Percentiles rank a stretch among this genome's conserved stretches.
Conservation (phyloP, 2,888 invertebrate genomes). For the Seira sanloemensis region DNA sequence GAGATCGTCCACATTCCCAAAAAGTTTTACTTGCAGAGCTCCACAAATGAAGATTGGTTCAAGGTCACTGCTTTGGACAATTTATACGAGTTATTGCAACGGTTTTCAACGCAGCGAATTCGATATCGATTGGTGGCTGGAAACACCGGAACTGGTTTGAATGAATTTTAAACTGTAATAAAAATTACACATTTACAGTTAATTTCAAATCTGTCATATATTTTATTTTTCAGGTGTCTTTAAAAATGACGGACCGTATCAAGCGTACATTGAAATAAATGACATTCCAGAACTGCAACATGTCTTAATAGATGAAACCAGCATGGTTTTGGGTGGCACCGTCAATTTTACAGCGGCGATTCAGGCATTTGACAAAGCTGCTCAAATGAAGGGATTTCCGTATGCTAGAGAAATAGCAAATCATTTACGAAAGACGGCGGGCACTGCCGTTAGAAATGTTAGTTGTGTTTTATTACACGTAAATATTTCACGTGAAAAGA, state of each 20-base stretch:
- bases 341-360: conserved; percentile 79
- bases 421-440: conserved; percentile 84
- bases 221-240: conserved; percentile 79
- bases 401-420: conserved; percentile 80
- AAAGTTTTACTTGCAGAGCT: background rate
- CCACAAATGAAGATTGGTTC: conserved; percentile 65
- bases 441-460: conserved; percentile 84
- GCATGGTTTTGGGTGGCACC: conserved; percentile 79
- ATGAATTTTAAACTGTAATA: background rate
- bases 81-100: conserved; percentile 44
- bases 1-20: conserved; percentile 25
- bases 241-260: conserved; percentile 76
- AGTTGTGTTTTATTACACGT: background rate
- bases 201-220: conserved; percentile 70
- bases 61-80: conserved; percentile 54
- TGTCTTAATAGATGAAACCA: conserved; percentile 73
- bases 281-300: conserved; percentile 79
- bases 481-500: background rate
- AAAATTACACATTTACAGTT: conserved; percentile 73
- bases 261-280: conserved; percentile 82
- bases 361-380: conserved; percentile 74
- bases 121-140: conserved; percentile 83
- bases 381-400: conserved; percentile 77
- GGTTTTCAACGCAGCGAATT: conserved; percentile 38
- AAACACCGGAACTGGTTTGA: conserved; percentile 84